Percentiles rank a stretch among this genome's conserved stretches.
phyloP scores from a whole-genome alignment of 1,140 invertebrate genomes.

The Hylyphantes graminicola region DNA sequence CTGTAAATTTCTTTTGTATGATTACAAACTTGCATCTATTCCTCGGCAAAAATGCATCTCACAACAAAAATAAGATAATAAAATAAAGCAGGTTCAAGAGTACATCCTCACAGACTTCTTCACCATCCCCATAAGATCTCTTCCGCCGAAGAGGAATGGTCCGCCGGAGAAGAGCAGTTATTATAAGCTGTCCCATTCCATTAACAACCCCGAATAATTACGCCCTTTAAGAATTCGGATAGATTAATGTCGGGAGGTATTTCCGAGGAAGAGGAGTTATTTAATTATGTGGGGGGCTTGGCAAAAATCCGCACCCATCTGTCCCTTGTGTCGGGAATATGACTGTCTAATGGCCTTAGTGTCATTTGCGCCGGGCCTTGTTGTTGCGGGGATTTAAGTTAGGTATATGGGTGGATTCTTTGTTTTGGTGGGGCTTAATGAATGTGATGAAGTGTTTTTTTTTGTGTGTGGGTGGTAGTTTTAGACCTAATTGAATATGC shows the following conservation, averaged over 20 bases:
- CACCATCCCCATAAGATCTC: background rate
- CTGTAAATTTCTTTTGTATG: no score
- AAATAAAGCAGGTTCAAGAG: background rate
- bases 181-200: slow-evolving; percentile 46
- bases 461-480: background rate
- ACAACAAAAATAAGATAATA: no score
- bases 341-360: background rate
- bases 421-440: background rate
- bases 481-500: no score
- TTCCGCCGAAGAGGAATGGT: background rate
- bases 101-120: background rate
- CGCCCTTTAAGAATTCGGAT: slow-evolving; percentile 15
- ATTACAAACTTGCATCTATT: no score
- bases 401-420: background rate
- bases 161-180: background rate
- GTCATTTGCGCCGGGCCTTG: background rate
- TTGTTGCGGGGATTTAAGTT: background rate
- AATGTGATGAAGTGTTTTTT: background rate
- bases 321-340: background rate
- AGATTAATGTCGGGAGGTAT: slow-evolving; percentile 25
- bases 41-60: no score
- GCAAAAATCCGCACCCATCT: slow-evolving; percentile 9
- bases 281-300: slow-evolving; percentile 37
- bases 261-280: slow-evolving; percentile 7
- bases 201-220: slow-evolving; percentile 48